Evolutionary conservation across 2,888 invertebrate species (phyloP).

Genomic region (Argyresthia goedartella): DNA sequence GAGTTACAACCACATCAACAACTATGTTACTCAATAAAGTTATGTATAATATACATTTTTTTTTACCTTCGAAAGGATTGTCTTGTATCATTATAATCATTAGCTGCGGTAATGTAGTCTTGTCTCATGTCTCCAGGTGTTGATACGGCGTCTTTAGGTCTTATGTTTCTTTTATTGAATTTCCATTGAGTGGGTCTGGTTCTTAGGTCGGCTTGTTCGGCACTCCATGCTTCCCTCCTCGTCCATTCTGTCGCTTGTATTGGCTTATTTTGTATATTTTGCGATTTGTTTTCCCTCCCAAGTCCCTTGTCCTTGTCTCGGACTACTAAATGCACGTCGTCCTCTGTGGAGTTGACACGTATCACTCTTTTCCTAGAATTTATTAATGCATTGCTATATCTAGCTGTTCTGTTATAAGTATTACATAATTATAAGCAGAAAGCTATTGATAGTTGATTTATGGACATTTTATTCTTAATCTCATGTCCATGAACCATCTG

Average conservation of each 20-base stretch:
- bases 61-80: conserved; percentile 54
- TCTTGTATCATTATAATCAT: conserved; percentile 55
- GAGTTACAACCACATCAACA: neutral
- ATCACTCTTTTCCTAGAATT: conserved; percentile 81
- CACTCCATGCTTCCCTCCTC: conserved; percentile 89
- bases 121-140: conserved; percentile 58
- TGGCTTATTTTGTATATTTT: conserved; percentile 79
- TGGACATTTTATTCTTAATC: too few species aligned
- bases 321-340: conserved; percentile 81
- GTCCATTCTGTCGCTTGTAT: conserved; percentile 84
- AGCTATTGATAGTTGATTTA: neutral
- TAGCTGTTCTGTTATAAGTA: conserved; percentile 37
- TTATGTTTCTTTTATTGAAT: conserved; percentile 76
- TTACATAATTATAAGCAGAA: neutral
- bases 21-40: neutral
- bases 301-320: conserved; percentile 79
- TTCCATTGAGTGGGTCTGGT: conserved; percentile 80
- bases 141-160: conserved; percentile 61
- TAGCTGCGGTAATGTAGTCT: conserved; percentile 59
- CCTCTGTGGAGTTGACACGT: conserved; percentile 80
- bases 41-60: neutral
- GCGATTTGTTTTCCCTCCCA: conserved; percentile 81
- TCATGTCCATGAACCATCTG: too few species aligned
- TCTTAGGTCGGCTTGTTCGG: conserved; percentile 77
- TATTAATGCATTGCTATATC: conserved; percentile 69